Evolutionary conservation across 2,888 invertebrate genomes (phyloP).

Genomic region (Sinodicranocentrus sp.): DNA sequence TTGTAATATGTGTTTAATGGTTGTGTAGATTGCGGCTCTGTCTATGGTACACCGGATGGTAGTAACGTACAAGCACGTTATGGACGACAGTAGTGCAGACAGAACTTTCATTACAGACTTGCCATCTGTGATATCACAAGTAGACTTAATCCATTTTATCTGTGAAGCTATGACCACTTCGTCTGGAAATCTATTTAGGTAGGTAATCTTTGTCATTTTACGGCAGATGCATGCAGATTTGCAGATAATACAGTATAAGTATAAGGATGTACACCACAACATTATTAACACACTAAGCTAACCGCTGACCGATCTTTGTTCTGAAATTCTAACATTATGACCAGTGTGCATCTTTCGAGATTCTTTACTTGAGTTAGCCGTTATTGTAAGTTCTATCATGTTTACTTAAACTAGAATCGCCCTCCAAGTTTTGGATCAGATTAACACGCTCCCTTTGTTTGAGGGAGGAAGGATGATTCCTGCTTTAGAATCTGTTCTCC

Average conservation of each 20-base stretch:
- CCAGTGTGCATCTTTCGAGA: neutral
- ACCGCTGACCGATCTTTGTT: neutral
- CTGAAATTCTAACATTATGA: neutral
- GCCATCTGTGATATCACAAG: slow-evolving; percentile 48
- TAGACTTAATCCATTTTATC: slow-evolving; percentile 66
- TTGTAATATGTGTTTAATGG: neutral
- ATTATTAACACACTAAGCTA: too few relatives aligned
- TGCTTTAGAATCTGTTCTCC: slow-evolving; percentile 37
- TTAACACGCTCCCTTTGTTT: slow-evolving; percentile 47
- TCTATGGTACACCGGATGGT: slow-evolving; percentile 46
- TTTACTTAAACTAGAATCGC: slow-evolving; percentile 25
- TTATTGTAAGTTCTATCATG: neutral
- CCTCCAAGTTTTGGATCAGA: slow-evolving; percentile 42
- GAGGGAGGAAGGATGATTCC: slow-evolving; percentile 47
- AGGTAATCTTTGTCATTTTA: too few relatives aligned
- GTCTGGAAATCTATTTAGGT: too few relatives aligned
- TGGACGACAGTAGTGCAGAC: slow-evolving; percentile 29
- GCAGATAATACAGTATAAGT: too few relatives aligned
- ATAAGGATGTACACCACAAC: too few relatives aligned
- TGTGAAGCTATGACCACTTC: slow-evolving; percentile 51
- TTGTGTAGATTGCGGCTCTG: slow-evolving; percentile 42
- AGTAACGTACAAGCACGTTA: slow-evolving; percentile 22
- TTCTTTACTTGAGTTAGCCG: neutral
- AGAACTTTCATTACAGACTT: slow-evolving; percentile 40
- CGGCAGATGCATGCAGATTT: too few relatives aligned